These are phyloP conservation scores for Brachionus koreanus DNA, from an alignment of 1,140 invertebrate species.

Conservation along the genomic window DNA sequence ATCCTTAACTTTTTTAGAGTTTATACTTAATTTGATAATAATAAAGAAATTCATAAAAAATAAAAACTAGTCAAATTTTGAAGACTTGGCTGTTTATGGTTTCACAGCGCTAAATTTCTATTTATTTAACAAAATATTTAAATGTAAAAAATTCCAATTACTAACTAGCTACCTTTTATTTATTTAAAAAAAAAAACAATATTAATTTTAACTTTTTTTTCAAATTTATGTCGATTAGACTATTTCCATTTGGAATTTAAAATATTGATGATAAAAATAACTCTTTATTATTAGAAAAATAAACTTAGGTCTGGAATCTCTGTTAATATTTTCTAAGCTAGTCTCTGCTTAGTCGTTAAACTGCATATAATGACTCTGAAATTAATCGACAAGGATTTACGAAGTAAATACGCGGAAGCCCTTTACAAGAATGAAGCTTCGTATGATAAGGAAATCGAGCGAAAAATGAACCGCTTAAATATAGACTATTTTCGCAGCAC, in stretches of 20 bases:
- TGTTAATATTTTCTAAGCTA: not conserved
- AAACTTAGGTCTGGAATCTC: not conserved
- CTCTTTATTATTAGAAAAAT: not conserved
- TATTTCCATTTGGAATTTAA: not conserved
- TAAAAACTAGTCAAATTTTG: not conserved
- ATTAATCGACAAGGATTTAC: conserved; percentile 26
- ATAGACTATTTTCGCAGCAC: conserved; percentile 25
- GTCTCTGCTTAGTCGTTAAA: not conserved
- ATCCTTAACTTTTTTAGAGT: not conserved
- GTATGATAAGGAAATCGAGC: conserved; percentile 32
- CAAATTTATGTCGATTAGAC: not conserved
- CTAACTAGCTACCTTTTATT: not conserved
- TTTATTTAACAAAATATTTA: not conserved
- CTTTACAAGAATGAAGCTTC: conserved; percentile 38
- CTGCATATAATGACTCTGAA: conserved; percentile 28
- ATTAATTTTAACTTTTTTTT: not conserved
- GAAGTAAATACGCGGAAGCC: conserved; percentile 43
- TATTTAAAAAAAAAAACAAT: not conserved
- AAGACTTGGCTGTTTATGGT: not conserved
- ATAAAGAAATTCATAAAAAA: not conserved
- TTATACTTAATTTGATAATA: not conserved
- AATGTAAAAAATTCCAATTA: not conserved
- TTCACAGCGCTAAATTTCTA: not conserved
- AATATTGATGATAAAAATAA: not conserved
- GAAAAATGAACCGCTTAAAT: not conserved